phyloP scores from a whole-genome alignment of 37 sponge, comb jelly and placozoan genomes.

The Beroe ovata region DNA sequence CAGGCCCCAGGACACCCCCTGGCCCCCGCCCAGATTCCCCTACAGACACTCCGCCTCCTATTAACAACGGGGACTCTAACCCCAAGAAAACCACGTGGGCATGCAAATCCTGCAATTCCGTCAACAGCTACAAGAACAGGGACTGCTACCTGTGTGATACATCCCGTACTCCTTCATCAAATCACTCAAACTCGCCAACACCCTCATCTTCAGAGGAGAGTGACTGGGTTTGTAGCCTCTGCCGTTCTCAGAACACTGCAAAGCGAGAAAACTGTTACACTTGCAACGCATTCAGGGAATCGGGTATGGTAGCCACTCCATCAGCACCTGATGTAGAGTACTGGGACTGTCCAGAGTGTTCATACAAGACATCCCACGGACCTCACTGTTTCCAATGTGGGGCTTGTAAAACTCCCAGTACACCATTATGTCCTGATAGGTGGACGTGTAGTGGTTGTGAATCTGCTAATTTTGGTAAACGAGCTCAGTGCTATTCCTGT shows the following conservation, averaged over 20 bases:
- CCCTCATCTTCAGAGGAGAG: not conserved
- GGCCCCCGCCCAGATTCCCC: not conserved
- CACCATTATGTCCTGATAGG: not conserved
- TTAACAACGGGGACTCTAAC: not conserved
- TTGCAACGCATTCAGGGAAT: not conserved
- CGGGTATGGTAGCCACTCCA: not conserved
- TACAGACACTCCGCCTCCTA: not conserved
- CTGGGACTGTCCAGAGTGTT: conserved; percentile 24
- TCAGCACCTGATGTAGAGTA: conserved; percentile 13
- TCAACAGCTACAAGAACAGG: conserved; percentile 21
- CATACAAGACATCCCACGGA: conserved; percentile 35
- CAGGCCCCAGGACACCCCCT: conserved; percentile 50
- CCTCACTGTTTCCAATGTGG: conserved; percentile 65
- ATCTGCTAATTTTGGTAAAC: conserved; percentile 19
- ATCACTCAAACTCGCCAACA: not conserved
- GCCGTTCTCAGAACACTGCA: conserved; percentile 1
- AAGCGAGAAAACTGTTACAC: not conserved
- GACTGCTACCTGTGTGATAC: conserved; percentile 23
- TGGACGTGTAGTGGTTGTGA: conserved; percentile 30
- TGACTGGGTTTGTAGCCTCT: not conserved
- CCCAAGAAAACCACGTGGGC: conserved; percentile 15
- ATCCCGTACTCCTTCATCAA: no score
- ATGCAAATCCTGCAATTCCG: conserved; percentile 12
- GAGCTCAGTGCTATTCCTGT: conserved; percentile 29
- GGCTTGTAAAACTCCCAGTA: not conserved